phyloP scores from a whole-genome alignment of 2,888 invertebrate genomes.

The Penaeus monodon region DNA sequence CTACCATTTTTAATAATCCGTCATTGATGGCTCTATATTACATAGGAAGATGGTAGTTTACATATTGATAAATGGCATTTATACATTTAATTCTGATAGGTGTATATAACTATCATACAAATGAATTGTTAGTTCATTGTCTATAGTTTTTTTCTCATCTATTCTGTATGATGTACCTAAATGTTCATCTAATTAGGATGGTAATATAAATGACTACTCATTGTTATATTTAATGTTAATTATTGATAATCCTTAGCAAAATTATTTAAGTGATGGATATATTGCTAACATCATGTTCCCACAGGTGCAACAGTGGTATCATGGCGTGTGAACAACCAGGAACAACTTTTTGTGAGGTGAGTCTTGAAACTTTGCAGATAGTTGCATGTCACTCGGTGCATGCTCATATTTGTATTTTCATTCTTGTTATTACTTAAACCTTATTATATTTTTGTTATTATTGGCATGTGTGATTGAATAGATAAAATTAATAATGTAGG shows the following conservation, averaged over 20 bases:
- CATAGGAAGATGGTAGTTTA: no score
- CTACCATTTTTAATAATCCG: no score
- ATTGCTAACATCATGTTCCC: slow-evolving; percentile 68
- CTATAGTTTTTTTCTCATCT: no score
- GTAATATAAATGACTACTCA: not conserved
- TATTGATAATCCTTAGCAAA: not conserved
- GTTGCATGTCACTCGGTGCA: slow-evolving; percentile 24
- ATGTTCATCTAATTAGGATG: no score
- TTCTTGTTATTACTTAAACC: slow-evolving; percentile 2
- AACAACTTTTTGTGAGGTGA: slow-evolving; percentile 96
- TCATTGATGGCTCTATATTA: no score
- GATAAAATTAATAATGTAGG: no score
- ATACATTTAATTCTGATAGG: no score
- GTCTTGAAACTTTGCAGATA: slow-evolving; percentile 67
- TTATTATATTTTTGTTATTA: not conserved
- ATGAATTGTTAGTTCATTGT: no score
- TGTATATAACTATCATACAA: no score
- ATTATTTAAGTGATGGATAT: no score
- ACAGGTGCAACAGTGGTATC: slow-evolving; percentile 95
- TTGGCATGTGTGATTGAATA: not conserved
- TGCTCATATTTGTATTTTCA: slow-evolving; percentile 16
- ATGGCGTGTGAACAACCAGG: slow-evolving; percentile 96
- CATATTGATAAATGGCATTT: no score
- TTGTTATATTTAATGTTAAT: not conserved
- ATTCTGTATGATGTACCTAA: no score